phyloP scores from a whole-genome alignment of 2,797 vertebrate species.

The Rhinophrynus dorsalis region DNA sequence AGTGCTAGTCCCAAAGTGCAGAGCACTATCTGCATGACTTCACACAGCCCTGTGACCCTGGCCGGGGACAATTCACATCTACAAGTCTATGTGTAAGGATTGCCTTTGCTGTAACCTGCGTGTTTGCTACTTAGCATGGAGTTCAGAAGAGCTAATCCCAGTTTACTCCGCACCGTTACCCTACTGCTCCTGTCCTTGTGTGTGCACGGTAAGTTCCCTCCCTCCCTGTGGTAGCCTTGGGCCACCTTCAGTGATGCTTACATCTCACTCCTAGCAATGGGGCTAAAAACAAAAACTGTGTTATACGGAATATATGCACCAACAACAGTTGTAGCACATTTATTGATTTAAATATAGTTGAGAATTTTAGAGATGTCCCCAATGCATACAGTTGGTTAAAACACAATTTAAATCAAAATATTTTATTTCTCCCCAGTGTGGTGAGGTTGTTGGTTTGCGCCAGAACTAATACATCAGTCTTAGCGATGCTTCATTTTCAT shows the following conservation, averaged over 20 bases:
- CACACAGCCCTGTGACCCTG: not conserved
- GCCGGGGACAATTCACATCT: not conserved
- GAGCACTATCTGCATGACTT: not conserved
- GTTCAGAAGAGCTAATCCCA: conserved; percentile 19
- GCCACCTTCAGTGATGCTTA: too few species aligned
- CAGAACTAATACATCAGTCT: too few species aligned
- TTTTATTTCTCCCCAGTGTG: too few species aligned
- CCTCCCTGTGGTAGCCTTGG: not conserved
- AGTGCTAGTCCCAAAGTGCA: conserved; percentile 31
- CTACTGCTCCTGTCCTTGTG: conserved; percentile 13
- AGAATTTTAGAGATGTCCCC: not conserved
- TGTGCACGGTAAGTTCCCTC: conserved; percentile 17
- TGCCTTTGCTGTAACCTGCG: not conserved
- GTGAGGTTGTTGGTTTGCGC: too few species aligned
- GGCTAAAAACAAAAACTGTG: too few species aligned
- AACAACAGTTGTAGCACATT: not conserved
- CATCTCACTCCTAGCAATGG: too few species aligned
- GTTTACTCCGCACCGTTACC: not conserved
- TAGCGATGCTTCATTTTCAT: too few species aligned
- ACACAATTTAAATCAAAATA: too few species aligned
- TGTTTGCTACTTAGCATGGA: conserved; percentile 34
- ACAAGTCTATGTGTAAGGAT: not conserved
- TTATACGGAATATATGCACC: too few species aligned
- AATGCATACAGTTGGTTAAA: not conserved
- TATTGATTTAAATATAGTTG: not conserved